Percentiles rank a stretch among this genome's conserved stretches.
phyloP scores from a whole-genome alignment of 1,140 invertebrate genomes.

The Reticulitermes speratus region DNA sequence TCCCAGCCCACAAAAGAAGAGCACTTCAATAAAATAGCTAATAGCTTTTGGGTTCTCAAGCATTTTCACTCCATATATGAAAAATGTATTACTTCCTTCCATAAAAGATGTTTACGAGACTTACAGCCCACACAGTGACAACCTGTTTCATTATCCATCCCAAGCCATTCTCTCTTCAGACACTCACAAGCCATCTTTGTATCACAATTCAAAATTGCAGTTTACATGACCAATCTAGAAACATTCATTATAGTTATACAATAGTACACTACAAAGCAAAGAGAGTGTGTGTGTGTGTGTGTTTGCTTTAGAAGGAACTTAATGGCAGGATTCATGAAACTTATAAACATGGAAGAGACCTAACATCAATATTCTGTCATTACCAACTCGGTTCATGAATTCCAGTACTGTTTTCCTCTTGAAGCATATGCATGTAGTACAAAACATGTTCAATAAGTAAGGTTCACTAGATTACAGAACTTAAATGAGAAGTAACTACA shows the following conservation, averaged over 20 bases:
- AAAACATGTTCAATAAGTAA: no score
- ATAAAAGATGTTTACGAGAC: background rate
- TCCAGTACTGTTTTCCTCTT: background rate
- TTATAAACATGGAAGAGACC: background rate
- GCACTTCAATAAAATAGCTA: no score
- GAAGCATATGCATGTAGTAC: no score
- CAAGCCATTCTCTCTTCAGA: constrained; percentile 34
- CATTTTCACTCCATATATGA: no score
- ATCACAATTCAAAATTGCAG: constrained; percentile 33
- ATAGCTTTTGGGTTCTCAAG: no score
- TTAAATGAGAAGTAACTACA: no score
- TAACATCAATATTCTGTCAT: background rate
- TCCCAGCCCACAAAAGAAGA: no score
- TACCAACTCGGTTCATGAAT: background rate
- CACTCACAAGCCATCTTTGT: constrained; percentile 33
- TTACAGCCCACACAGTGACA: background rate
- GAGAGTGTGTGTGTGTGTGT: constrained; percentile 31
- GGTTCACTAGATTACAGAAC: no score
- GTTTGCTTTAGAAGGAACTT: background rate
- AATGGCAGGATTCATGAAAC: background rate
- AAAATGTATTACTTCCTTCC: no score
- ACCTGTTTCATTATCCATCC: constrained; percentile 18
- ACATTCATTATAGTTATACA: constrained; percentile 35
- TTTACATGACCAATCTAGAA: constrained; percentile 33
- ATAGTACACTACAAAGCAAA: constrained; percentile 35